phyloP scores from a whole-genome alignment of 1,140 invertebrate species.

The Pemphigus obesinymphae region DNA sequence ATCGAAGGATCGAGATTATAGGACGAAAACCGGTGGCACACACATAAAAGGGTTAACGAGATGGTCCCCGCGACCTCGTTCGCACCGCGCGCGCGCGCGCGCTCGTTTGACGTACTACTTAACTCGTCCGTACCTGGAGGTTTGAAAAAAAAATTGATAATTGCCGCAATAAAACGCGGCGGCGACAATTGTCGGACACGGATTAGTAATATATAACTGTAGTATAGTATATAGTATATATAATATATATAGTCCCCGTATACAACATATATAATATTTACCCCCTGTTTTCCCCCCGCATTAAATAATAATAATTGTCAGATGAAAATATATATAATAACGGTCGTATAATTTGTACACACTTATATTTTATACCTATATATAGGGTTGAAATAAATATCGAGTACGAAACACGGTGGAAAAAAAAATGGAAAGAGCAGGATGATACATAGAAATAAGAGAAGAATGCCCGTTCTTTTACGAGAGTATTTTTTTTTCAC shows the following conservation, averaged over 20 bases:
- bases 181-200: conserved; percentile 33
- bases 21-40: conserved; percentile 40
- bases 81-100: no score
- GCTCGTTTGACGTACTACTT: not conserved
- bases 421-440: not conserved
- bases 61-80: not conserved
- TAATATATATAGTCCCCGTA: no score
- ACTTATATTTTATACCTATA: no score
- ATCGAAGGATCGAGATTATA: no score
- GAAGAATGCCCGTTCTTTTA: not conserved
- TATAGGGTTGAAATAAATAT: no score
- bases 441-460: not conserved
- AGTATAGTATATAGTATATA: no score
- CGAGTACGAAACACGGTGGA: not conserved
- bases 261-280: no score
- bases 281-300: not conserved
- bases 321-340: conserved; percentile 31
- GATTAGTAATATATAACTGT: conserved; percentile 1
- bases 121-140: not conserved
- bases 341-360: conserved; percentile 14
- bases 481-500: not conserved
- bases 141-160: conserved; percentile 7
- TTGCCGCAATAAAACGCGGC: conserved; percentile 32
- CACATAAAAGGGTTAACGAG: conserved; percentile 40
- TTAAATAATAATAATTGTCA: no score